Evolutionary conservation across 2,888 invertebrate species (phyloP), one percentile per base, ranked within the genome.

Genomic region (Periphyllus acericola): DNA sequence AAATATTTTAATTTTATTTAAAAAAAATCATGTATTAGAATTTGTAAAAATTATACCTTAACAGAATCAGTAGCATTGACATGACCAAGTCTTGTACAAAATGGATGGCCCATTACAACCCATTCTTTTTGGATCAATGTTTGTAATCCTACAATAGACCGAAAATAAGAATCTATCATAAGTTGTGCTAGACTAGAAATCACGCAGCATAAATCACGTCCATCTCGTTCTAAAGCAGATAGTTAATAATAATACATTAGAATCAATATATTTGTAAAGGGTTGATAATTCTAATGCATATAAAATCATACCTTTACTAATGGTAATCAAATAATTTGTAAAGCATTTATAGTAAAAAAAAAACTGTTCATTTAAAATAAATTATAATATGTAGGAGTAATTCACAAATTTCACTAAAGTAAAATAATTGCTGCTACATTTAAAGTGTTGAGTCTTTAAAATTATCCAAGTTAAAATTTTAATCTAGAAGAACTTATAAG

Each of bases 101-200:
- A 97, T 1, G 97, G 97, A 92, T 99, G 98, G 46, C 98, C 98
- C 89, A 98, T 93, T 0, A 96, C 95, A 6, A 98, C 93, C 98
- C 99, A 99, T 91, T 99, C 98, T 91, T 98, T 97, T 92, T 98
- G 98, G 86, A 99, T 93, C 71, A 99, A 93, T 88, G 95, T 95
- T 92, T 98, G 97, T 92, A 99, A 97, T 84, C 98, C 98, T 72
- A 93, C 93, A 89, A 96, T 94, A 8, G 96, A 96, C 85, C 98
- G 94, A 92, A 93, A 96, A 91, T 95, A 92, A 0, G 96, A 95
- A 93, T 99, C 98, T 88, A 98, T 92, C 79, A 98, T 92, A 83
- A 99, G 92, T 93, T 99, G 98, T 25, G 95, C 95, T 89, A 99
- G 92, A 90, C 96, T 96, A 83, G 98, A 96, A 89, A 98, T 94